Evolutionary conservation across 2,113 vertebrate genomes (phyloP).

Genomic region (Actenoides lindsayi): DNA sequence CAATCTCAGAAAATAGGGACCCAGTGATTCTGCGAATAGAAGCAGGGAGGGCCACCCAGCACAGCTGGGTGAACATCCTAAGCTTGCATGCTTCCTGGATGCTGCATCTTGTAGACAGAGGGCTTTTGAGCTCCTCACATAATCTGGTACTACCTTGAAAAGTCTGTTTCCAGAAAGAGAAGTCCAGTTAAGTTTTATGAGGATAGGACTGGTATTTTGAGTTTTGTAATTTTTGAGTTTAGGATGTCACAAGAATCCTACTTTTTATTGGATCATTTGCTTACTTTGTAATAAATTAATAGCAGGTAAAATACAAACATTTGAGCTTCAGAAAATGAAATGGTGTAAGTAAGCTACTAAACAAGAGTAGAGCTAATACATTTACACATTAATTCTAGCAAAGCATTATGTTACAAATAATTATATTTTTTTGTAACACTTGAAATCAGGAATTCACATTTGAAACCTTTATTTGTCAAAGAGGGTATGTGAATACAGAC

Average conservation of each 20-base stretch:
- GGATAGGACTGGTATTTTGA: background rate
- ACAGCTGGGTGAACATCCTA: background rate
- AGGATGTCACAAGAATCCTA: background rate
- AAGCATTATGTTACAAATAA: background rate
- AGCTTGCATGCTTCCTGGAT: background rate
- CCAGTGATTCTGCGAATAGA: background rate
- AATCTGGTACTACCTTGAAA: background rate
- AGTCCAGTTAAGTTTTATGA: background rate
- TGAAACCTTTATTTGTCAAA: background rate
- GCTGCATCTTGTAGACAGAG: background rate
- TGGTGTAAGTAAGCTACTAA: background rate
- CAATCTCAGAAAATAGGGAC: background rate
- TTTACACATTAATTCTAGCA: background rate
- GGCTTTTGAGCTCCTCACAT: background rate
- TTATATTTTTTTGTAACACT: background rate
- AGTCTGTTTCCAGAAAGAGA: background rate
- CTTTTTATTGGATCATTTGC: background rate
- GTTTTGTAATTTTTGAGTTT: background rate
- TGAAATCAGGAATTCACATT: background rate
- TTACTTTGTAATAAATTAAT: background rate
- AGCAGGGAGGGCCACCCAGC: background rate
- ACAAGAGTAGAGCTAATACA: fast-evolving
- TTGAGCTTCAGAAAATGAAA: background rate
- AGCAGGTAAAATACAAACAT: background rate
- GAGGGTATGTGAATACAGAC: background rate